Base-by-base conservation (phyloP, 1,140 invertebrate genomes). In the Leptonema lineaticorne region DNA sequence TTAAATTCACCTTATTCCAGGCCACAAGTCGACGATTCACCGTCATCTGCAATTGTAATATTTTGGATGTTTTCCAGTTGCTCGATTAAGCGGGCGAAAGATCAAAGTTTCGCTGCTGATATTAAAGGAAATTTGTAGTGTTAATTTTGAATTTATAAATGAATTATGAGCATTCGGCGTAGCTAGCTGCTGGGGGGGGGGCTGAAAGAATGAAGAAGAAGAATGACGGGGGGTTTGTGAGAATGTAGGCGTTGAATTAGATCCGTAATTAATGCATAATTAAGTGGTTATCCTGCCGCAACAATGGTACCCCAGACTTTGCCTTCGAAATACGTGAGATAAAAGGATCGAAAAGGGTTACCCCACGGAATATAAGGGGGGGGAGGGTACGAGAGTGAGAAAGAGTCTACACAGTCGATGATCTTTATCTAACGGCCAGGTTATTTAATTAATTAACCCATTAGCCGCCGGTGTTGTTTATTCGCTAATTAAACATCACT, bases 371-470 rank as follows among this genome's bases (percentile, higher is more conserved):
- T n/a, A n/a, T n/a, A n/a, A n/a, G n/a, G n/a, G n/a, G n/a, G n/a
- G n/a, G n/a, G n/a, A n/a, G n/a, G n/a, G n/a, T n/a, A n/a, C n/a
- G n/a, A n/a, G n/a, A n/a, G n/a, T n/a, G n/a, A 45, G 37, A 45
- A 45, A 53, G 50, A 14, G 22, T 24, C 37, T 41, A 41, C 11
- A 41, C 37, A 41, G 37, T 41, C 50, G 50, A 53, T 53, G 50
- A 53, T 53, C 50, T 24, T 53, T 53, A 53, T 53, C 50, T 53
- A 53, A 53, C 50, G 50, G 50, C 50, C 50, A 53, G 50, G 50
- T 53, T 53, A 53, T 53, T 53, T 53, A 53, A 53, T 53, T 53
- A 53, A 53, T 53, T 53, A 53, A 53, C 50, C 50, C 50, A 53
- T 53, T 53, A 53, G 20, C 50, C 22, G 50, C 18, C 50, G 50